Percentiles rank a stretch among this genome's conserved stretches.
These are phyloP conservation scores for Sylvia borin DNA, from an alignment of 2,797 vertebrate species.

Conservation along the genomic window DNA sequence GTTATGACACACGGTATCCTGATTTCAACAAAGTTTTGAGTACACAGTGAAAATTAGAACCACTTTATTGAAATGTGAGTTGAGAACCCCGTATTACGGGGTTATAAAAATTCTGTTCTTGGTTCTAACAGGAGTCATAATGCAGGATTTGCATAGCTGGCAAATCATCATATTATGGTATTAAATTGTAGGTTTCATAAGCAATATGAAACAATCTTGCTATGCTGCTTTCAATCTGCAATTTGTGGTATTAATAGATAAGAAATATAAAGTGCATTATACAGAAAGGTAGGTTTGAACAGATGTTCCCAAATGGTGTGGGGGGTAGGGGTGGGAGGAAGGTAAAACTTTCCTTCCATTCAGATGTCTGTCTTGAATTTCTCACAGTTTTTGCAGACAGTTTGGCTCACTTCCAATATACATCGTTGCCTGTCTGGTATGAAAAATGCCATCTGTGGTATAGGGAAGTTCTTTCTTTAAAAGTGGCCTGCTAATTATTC, in stretches of 20 bases:
- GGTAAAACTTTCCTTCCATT: slow-evolving; percentile 71
- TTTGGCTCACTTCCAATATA: slow-evolving; percentile 80
- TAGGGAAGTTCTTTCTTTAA: slow-evolving; percentile 73
- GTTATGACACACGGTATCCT: slow-evolving; percentile 22
- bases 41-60: slow-evolving; percentile 28
- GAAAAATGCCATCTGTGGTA: slow-evolving; percentile 81
- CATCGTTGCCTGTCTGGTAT: slow-evolving; percentile 79
- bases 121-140: neutral
- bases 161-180: slow-evolving; percentile 38
- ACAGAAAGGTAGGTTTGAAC: slow-evolving; percentile 38
- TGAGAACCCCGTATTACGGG: neutral
- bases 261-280: slow-evolving; percentile 43
- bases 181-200: slow-evolving; percentile 12
- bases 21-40: slow-evolving; percentile 45
- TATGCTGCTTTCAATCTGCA: neutral
- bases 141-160: slow-evolving; percentile 1
- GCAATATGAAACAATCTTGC: neutral
- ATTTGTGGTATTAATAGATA: slow-evolving; percentile 42
- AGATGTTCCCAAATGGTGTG: slow-evolving; percentile 64
- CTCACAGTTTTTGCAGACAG: slow-evolving; percentile 83
- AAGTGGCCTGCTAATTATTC: slow-evolving; percentile 73
- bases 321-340: slow-evolving; percentile 33
- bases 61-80: slow-evolving; percentile 42
- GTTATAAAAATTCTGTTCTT: slow-evolving; percentile 17
- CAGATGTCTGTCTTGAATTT: slow-evolving; percentile 79